A percentile compares a stretch with the other conserved stretches of the same genome.
Conservation (phyloP, 2,888 invertebrate species). For the Nineta flava region DNA sequence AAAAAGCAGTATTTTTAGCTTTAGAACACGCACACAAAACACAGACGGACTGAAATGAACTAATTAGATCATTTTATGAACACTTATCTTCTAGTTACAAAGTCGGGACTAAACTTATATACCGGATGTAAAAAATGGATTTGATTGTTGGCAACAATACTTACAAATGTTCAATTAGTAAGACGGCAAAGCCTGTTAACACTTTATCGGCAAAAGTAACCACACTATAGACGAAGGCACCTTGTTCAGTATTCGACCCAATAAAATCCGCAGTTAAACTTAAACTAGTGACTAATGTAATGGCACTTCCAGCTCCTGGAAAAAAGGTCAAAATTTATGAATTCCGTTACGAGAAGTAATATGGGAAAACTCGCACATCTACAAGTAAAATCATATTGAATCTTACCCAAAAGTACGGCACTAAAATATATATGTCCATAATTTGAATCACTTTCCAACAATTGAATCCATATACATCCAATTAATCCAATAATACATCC, state of each 20-base stretch:
- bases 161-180: conserved; percentile 67
- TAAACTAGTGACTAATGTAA: conserved; percentile 75
- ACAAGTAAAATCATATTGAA: no score
- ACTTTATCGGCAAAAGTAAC: conserved; percentile 90
- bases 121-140: background rate
- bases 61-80: no score
- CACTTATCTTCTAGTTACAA: no score
- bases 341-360: background rate
- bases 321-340: conserved; percentile 21
- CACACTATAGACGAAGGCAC: conserved; percentile 82
- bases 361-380: background rate
- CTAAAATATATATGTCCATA: conserved; percentile 28
- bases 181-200: conserved; percentile 75
- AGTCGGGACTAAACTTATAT: background rate
- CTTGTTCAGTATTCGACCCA: conserved; percentile 68
- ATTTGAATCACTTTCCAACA: conserved; percentile 22
- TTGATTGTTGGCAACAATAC: conserved; percentile 7
- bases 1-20: background rate
- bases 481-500: conserved; percentile 44
- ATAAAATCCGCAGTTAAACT: conserved; percentile 83
- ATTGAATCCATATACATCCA: conserved; percentile 48
- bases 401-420: conserved; percentile 36
- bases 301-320: conserved; percentile 56
- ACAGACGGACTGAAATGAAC: no score
- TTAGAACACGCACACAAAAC: no score